Evolutionary conservation across 2,113 vertebrate genomes (phyloP), one percentile per base, ranked within the genome.

Genomic region (Equus przewalskii): DNA sequence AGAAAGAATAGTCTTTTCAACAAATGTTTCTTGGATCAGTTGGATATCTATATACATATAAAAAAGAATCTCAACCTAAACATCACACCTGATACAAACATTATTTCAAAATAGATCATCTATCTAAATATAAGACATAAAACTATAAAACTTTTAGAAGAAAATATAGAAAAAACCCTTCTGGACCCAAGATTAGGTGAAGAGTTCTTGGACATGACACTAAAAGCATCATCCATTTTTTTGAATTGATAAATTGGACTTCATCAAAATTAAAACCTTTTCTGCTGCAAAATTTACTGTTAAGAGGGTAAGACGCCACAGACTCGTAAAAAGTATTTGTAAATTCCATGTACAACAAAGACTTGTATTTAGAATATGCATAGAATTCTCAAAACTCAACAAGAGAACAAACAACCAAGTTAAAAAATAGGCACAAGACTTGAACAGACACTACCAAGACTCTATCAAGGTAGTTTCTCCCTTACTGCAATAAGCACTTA

Each of bases 1-100:
- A 92, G 65, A 92, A 62, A 83, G 30, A 82, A 62, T 60, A 72
- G 21, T 92, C 49, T 92, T 92, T 30, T 60, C 79, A 83, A 60
- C 6, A 79, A n/a, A 82, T 92, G 14, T 78, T 41, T 91, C 10
- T 78, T 60, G 51, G 51, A 70, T 81, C 28, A 69, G 41, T 16
- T 80, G 13, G 51, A 65, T 49, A 44, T 33, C 14, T 67, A 15
- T 67, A 3, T 30, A 26, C 41, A 26, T 44, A 28, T 44, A 28
- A 49, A 18, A 41, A 82, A 28, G 79, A 62, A 64, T 64, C 1
- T 73, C 18, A 6, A 72, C 4, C 24, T 51, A 93, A 93, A 78
- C 49, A n/a, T 67, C 51, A 78, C 5, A 69, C 28, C 49, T 86
- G 30, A 78, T 78, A 46, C 49, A 69, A 78, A 58, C n/a, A 44